phyloP scores from a whole-genome alignment of 2,113 vertebrate species.

The Phrynocephalus versicolor region DNA sequence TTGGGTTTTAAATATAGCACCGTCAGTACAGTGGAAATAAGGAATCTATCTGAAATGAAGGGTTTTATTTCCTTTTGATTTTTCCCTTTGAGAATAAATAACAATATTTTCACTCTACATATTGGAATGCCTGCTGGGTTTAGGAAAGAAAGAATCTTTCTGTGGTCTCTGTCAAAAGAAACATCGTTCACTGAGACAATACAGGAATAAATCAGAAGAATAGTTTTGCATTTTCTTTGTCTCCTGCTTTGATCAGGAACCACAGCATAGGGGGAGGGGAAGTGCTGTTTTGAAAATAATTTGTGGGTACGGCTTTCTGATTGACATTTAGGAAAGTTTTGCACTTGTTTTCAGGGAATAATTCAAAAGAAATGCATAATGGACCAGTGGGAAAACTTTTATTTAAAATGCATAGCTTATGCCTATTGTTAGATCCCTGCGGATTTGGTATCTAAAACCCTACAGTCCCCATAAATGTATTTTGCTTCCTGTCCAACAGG shows the following conservation, averaged over 20 bases:
- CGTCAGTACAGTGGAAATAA: background rate
- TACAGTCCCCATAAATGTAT: background rate
- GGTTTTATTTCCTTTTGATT: background rate
- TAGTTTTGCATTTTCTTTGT: background rate
- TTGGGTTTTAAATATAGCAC: background rate
- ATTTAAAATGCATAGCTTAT: background rate
- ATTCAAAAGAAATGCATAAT: background rate
- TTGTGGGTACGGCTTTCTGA: background rate
- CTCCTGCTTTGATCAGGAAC: background rate
- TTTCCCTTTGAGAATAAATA: background rate
- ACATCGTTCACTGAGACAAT: background rate
- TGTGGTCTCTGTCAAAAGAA: background rate
- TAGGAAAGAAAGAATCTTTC: background rate
- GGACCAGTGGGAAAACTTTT: background rate
- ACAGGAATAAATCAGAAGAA: background rate
- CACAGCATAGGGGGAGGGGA: background rate
- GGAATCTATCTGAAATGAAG: background rate
- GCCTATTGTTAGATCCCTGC: background rate
- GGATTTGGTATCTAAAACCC: background rate
- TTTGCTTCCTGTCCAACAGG: background rate
- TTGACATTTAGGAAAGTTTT: background rate
- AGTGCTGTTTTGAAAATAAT: background rate
- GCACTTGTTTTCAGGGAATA: background rate
- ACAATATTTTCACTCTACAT: constrained; percentile 8
- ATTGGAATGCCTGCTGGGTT: background rate